These are phyloP conservation scores for Caenorhabditis parvicauda DNA, from an alignment of 2,888 invertebrate genomes.

Conservation along the genomic window DNA sequence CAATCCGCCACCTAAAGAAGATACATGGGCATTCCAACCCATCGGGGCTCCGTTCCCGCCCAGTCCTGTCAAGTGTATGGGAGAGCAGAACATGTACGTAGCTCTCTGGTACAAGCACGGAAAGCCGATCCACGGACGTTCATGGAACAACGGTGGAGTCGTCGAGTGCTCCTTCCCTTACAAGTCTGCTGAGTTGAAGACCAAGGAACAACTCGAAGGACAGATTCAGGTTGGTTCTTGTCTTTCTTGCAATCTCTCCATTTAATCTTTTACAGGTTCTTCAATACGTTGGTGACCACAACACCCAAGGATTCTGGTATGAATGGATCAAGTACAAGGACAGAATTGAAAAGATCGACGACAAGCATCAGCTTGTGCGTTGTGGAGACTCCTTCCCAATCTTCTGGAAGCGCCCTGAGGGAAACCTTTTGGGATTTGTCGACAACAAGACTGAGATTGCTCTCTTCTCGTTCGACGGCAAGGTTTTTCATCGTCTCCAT, in stretches of 20 bases:
- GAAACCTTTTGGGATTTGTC: slow-evolving; percentile 29
- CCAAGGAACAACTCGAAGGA: slow-evolving; percentile 26
- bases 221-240: slow-evolving; percentile 22
- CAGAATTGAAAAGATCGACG: slow-evolving; percentile 32
- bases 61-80: slow-evolving; percentile 20
- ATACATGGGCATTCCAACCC: slow-evolving; percentile 37
- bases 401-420: slow-evolving; percentile 31
- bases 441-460: slow-evolving; percentile 46
- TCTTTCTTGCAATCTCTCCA: neutral
- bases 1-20: slow-evolving; percentile 25
- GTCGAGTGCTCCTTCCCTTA: slow-evolving; percentile 47
- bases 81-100: slow-evolving; percentile 39
- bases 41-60: slow-evolving; percentile 40
- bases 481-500: too few species aligned
- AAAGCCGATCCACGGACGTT: slow-evolving; percentile 36
- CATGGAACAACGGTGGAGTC: slow-evolving; percentile 45
- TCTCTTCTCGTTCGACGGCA: slow-evolving; percentile 29
- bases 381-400: slow-evolving; percentile 45
- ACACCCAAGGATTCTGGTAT: slow-evolving; percentile 43
- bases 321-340: slow-evolving; percentile 49
- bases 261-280: slow-evolving; percentile 22
- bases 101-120: slow-evolving; percentile 49
- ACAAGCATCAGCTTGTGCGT: slow-evolving; percentile 21
- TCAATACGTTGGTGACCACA: slow-evolving; percentile 41
- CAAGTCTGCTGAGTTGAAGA: slow-evolving; percentile 36